Conservation (phyloP, 2,888 invertebrate genomes). For the Heliconius aoede region DNA sequence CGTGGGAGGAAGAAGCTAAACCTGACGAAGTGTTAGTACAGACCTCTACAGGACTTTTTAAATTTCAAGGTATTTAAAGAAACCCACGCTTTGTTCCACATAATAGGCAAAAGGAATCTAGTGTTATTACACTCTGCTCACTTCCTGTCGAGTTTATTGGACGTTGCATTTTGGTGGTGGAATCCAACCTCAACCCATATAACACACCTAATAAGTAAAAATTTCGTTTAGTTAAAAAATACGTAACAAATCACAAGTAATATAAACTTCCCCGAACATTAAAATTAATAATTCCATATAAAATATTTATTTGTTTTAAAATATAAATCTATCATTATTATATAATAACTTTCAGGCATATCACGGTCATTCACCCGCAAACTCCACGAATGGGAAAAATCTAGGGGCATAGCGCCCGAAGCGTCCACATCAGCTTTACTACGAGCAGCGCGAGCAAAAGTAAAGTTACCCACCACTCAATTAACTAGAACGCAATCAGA, state of each 20-base stretch:
- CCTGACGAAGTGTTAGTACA: conserved; percentile 89
- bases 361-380: conserved; percentile 95
- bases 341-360: conserved; percentile 76
- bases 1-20: conserved; percentile 75
- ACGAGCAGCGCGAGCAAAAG: conserved; percentile 73
- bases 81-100: neutral
- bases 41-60: conserved; percentile 91
- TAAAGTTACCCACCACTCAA: conserved; percentile 63
- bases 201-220: no score
- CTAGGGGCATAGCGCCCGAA: conserved; percentile 93
- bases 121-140: neutral
- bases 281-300: no score
- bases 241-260: no score
- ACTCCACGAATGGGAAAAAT: conserved; percentile 95
- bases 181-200: no score
- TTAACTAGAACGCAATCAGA: conserved; percentile 90
- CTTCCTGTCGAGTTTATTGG: no score
- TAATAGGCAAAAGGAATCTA: no score
- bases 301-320: no score
- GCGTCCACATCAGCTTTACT: conserved; percentile 92
- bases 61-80: conserved; percentile 86
- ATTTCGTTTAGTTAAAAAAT: no score
- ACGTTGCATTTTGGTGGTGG: no score
- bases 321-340: no score
- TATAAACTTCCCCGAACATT: no score